Percentiles rank a stretch among this genome's conserved stretches.
Evolutionary conservation across 2,113 vertebrate genomes (phyloP).

Genomic region (Misgurnus anguillicaudatus): DNA sequence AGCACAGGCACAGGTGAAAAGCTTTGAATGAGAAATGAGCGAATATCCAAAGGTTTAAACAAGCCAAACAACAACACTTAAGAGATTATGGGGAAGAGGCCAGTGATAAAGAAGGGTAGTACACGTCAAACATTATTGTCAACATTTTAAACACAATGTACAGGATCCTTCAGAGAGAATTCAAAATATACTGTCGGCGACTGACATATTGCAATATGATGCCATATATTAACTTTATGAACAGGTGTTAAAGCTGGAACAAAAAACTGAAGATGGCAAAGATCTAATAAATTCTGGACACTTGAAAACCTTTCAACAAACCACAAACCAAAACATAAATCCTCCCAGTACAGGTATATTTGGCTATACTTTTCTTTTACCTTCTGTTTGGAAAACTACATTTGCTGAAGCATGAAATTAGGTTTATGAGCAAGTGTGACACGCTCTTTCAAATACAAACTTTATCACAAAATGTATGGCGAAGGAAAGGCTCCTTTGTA

Average conservation of each 20-base stretch:
- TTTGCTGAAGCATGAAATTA: conserved; percentile 33
- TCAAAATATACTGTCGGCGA: not conserved
- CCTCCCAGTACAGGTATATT: not conserved
- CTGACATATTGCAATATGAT: not conserved
- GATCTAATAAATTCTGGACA: not conserved
- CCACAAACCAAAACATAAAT: not conserved
- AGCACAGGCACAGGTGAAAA: conserved; percentile 8
- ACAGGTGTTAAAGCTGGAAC: not conserved
- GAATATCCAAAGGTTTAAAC: not conserved
- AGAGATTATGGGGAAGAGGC: not conserved
- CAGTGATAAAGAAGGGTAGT: not conserved
- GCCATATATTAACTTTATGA: not conserved
- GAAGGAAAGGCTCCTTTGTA: not conserved
- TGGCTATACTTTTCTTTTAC: not conserved
- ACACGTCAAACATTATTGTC: no score
- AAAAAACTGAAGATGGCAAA: not conserved
- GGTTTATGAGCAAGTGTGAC: conserved; percentile 21
- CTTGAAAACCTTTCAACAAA: not conserved
- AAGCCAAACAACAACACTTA: not conserved
- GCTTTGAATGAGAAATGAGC: not conserved
- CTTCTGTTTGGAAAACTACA: not conserved
- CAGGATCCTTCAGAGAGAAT: not conserved
- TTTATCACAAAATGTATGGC: not conserved
- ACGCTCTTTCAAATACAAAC: conserved; percentile 10
- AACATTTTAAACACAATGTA: no score